Base-by-base conservation (phyloP, 1,140 invertebrate species). In the Drosophila pseudoobscura region DNA sequence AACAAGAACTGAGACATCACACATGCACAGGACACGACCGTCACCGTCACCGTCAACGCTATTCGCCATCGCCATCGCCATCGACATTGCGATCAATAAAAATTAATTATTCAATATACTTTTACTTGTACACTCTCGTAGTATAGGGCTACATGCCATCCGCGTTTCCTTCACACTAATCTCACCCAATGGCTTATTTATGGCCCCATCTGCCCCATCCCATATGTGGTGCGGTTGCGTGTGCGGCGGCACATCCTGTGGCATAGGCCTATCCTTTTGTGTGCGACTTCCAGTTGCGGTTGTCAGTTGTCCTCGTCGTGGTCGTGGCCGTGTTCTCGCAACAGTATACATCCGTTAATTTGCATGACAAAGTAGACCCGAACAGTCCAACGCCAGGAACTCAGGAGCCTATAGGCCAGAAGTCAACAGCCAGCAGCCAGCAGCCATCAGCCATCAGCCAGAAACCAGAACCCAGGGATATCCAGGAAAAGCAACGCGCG, bases 21-120 rank as follows among this genome's bases (percentile, higher is more conserved):
- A 39, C 35, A 13, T 11, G 11, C 29, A 31, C 8, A 31, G 29
- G 29, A 8, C 29, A 31, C 29, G 29, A 39, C 31, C 35, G 29
- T 17, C 17, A 20, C 20, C 20, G 20, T 20, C 20, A 20, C 41
- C 29, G 26, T 26, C 5, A 53, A 47, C 51, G 44, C 15, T n/a
- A 41, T 55, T 17, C 52, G 26, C 31, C 8, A 31, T 9, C 17
- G 17, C 59, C 64, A 73, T 15, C 52, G 53, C 63, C 35, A 41
- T 50, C 63, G 57, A 55, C 64, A 73, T 73, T 60, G 79, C 83
- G 83, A 88, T 88, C 83, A 89, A 88, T 88, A 88, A 88, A 88
- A 79, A 57, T 88, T 88, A 88, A 88, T 88, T 88, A 88, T 88
- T 88, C 84, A 88, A 78, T 82, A 78, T 72, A 69, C 59, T 54